Evolutionary conservation across 2,888 invertebrate species (phyloP).

Genomic region (Plagodis dolabraria): DNA sequence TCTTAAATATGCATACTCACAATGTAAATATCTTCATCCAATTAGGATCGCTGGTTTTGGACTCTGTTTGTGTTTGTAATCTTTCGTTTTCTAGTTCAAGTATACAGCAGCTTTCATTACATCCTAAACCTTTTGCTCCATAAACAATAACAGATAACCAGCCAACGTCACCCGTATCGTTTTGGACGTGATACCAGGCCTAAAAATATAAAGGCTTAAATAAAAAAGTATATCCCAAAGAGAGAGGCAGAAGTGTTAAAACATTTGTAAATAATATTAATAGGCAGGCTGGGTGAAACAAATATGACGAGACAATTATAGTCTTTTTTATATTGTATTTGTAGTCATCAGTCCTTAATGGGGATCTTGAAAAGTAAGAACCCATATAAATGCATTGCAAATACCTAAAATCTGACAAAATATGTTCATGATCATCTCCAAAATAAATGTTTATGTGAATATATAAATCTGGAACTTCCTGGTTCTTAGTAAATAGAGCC

Average conservation of each 20-base stretch:
- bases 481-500: too few relatives aligned
- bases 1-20: constrained; percentile 82
- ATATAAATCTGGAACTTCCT: too few relatives aligned
- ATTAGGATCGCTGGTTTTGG: constrained; percentile 96
- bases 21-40: constrained; percentile 99
- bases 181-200: constrained; percentile 73
- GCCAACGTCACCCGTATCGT: constrained; percentile 89
- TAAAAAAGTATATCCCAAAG: not conserved
- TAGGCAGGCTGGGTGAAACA: too few relatives aligned
- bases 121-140: constrained; percentile 90
- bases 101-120: constrained; percentile 97
- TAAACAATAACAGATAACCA: constrained; percentile 95
- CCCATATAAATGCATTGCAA: too few relatives aligned
- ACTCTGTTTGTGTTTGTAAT: constrained; percentile 97
- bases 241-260: too few relatives aligned
- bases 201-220: constrained; percentile 39
- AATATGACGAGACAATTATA: not conserved
- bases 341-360: not conserved
- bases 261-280: too few relatives aligned
- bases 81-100: constrained; percentile 96
- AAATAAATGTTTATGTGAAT: too few relatives aligned
- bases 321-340: too few relatives aligned
- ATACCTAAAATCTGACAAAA: too few relatives aligned
- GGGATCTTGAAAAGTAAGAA: not conserved
- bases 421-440: too few relatives aligned